Evolutionary conservation across 2,888 invertebrate genomes (phyloP).

Genomic region (Pomacea canaliculata): DNA sequence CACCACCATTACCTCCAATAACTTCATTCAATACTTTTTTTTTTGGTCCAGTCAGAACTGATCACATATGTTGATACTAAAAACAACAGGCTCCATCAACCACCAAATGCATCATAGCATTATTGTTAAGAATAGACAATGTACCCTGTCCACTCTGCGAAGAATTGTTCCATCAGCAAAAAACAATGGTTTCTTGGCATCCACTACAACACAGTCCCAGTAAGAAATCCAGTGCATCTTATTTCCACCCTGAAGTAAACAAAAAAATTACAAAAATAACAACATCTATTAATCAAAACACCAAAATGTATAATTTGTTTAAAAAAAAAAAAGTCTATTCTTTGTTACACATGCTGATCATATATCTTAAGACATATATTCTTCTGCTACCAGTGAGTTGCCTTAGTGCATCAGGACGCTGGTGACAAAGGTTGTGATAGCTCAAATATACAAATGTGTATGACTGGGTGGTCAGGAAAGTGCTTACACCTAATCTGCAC

Average conservation of each 20-base stretch:
- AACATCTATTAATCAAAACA: neutral
- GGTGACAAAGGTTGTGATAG: too few species aligned
- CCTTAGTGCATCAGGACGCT: too few species aligned
- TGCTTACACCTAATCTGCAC: neutral
- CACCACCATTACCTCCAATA: too few species aligned
- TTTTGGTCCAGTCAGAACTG: too few species aligned
- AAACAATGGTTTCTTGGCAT: conserved; percentile 95
- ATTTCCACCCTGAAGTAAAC: conserved; percentile 16
- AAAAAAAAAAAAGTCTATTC: neutral
- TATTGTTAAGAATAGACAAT: neutral
- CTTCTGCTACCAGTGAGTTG: too few species aligned
- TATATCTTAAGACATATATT: too few species aligned
- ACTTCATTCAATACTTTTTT: too few species aligned
- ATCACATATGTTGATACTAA: too few species aligned
- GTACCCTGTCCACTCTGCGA: conserved; percentile 87
- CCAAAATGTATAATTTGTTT: neutral
- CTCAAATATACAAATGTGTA: too few species aligned
- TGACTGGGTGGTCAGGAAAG: neutral
- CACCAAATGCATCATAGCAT: neutral
- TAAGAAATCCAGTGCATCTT: conserved; percentile 90
- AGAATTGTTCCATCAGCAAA: conserved; percentile 97
- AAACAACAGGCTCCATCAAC: too few species aligned
- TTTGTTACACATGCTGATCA: too few species aligned
- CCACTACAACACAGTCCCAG: conserved; percentile 97
- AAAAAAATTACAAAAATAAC: neutral